Evolutionary conservation across 1,140 invertebrate genomes (phyloP).

Genomic region (Monochamus saltuarius): DNA sequence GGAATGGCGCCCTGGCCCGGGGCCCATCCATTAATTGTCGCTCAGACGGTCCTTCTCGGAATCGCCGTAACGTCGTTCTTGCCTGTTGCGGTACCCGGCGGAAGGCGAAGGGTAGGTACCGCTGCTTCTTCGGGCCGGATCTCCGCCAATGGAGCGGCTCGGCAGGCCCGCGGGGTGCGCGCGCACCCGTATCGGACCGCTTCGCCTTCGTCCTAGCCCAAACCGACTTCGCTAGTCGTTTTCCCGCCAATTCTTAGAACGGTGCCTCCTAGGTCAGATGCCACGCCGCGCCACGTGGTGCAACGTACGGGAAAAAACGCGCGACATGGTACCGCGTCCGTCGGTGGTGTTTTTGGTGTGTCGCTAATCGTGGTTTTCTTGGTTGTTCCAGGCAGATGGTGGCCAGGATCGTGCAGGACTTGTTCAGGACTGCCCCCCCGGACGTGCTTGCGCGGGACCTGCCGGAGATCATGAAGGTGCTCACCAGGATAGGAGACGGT

Average conservation of each 20-base stretch:
- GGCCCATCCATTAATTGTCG: no score
- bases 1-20: no score
- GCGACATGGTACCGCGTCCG: no score
- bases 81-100: not conserved
- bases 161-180: not conserved
- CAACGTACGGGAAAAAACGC: no score
- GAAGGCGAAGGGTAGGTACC: not conserved
- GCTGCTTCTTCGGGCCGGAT: not conserved
- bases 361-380: slow-evolving; percentile 11
- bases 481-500: slow-evolving; percentile 40
- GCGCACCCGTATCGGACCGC: not conserved
- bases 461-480: slow-evolving; percentile 43
- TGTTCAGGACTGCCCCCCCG: slow-evolving; percentile 38
- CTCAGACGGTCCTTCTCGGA: no score
- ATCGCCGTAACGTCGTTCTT: not conserved
- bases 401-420: slow-evolving; percentile 36
- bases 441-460: slow-evolving; percentile 39
- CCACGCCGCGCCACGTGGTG: no score
- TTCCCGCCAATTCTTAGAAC: slow-evolving; percentile 25
- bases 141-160: not conserved
- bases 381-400: slow-evolving; percentile 40
- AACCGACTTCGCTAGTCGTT: not conserved
- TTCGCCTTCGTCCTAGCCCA: not conserved
- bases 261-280: no score
- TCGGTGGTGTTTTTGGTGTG: no score